Percentiles rank a stretch among this genome's conserved stretches.
phyloP scores from a whole-genome alignment of 1,140 invertebrate genomes.

The Octopus sinensis region DNA sequence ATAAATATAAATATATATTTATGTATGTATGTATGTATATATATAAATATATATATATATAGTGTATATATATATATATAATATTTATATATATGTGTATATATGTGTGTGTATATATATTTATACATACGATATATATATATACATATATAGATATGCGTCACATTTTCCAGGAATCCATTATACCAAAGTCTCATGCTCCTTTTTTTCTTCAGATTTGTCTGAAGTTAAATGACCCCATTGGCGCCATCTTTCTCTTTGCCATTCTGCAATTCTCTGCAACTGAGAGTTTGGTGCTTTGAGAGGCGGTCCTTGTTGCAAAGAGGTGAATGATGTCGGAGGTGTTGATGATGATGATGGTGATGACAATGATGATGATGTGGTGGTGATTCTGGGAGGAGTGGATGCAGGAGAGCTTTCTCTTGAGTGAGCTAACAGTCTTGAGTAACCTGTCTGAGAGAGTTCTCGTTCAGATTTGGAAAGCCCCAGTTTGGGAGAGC shows the following conservation, averaged over 20 bases:
- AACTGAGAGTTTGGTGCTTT: not conserved
- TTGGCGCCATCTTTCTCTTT: conserved; percentile 33
- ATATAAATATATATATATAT: too few relatives aligned
- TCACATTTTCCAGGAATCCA: too few relatives aligned
- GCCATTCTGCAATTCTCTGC: conserved; percentile 24
- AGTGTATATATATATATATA: too few relatives aligned
- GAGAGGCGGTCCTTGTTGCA: conserved; percentile 4
- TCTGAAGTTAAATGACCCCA: conserved; percentile 30
- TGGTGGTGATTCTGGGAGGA: conserved; percentile 17
- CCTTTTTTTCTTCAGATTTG: conserved; percentile 40
- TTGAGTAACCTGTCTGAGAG: conserved; percentile 24
- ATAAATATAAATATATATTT: too few relatives aligned
- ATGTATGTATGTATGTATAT: too few relatives aligned
- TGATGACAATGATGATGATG: not conserved
- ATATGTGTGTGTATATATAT: too few relatives aligned
- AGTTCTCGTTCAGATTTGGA: not conserved
- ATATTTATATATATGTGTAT: too few relatives aligned
- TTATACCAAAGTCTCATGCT: conserved; percentile 32
- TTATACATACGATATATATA: too few relatives aligned
- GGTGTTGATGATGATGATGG: conserved; percentile 21
- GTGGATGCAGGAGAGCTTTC: conserved; percentile 22
- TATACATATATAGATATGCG: too few relatives aligned
- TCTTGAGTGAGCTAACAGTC: conserved; percentile 32
- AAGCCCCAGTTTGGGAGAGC: conserved; percentile 8
- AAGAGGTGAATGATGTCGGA: not conserved